Evolutionary conservation across 2,888 invertebrate genomes (phyloP).

Genomic region (Aelia acuminata): DNA sequence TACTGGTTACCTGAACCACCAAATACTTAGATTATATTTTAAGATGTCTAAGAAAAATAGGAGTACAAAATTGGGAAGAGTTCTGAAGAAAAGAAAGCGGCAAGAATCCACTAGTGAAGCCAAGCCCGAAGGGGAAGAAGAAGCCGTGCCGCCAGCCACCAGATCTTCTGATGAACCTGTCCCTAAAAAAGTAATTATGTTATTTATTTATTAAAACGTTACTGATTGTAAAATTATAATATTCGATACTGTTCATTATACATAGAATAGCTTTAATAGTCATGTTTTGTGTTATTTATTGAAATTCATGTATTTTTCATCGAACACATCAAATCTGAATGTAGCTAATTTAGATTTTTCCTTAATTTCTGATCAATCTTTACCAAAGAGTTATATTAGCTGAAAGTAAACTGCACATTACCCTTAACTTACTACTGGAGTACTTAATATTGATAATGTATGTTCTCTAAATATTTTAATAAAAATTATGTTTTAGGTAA

Average conservation of each 20-base stretch:
- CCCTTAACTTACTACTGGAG: too few species aligned
- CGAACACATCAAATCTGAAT: neutral
- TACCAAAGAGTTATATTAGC: neutral
- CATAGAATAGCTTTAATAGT: too few species aligned
- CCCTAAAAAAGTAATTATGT: conserved; percentile 77
- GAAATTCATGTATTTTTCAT: too few species aligned
- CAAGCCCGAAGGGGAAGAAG: conserved; percentile 68
- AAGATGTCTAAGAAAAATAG: conserved; percentile 63
- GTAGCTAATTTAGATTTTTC: neutral
- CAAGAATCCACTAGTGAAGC: conserved; percentile 68
- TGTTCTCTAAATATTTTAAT: too few species aligned
- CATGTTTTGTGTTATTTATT: too few species aligned
- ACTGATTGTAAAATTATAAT: neutral
- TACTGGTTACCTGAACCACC: neutral
- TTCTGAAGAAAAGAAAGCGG: conserved; percentile 62
- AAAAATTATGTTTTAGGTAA: conserved; percentile 73
- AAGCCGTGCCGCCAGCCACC: conserved; percentile 73
- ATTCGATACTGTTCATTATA: too few species aligned
- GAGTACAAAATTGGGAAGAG: conserved; percentile 61
- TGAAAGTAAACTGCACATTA: neutral
- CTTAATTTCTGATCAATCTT: neutral
- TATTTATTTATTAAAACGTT: neutral
- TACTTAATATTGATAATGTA: too few species aligned
- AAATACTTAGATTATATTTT: neutral
- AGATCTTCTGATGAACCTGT: conserved; percentile 81